phyloP scores from a whole-genome alignment of 2,888 invertebrate species.

The Itoplectis maculator region DNA sequence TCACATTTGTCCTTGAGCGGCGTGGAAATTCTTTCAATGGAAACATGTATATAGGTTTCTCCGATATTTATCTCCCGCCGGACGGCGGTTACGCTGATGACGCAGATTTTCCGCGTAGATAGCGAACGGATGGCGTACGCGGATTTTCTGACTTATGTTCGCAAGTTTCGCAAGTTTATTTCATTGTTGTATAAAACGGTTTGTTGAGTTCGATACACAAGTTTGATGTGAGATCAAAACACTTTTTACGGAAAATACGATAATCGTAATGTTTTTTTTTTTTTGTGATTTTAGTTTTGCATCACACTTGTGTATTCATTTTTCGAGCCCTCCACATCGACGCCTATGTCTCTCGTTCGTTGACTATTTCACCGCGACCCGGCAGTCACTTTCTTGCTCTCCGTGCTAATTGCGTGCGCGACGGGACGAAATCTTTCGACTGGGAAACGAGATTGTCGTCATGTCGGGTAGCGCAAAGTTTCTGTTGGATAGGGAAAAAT shows the following conservation, averaged over 20 bases:
- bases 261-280: no score
- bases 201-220: no score
- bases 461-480: background rate
- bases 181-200: no score
- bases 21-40: background rate
- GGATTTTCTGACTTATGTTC: background rate
- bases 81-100: background rate
- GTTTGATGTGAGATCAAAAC: background rate
- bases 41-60: background rate
- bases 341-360: constrained; percentile 49
- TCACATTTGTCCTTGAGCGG: constrained; percentile 2
- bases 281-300: background rate
- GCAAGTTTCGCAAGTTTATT: background rate
- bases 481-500: background rate
- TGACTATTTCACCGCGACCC: constrained; percentile 2
- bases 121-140: background rate
- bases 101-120: background rate
- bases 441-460: background rate
- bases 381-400: constrained; percentile 46
- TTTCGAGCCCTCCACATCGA: constrained; percentile 30
- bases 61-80: constrained; percentile 5
- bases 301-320: background rate
- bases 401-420: background rate
- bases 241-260: no score
- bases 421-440: background rate